Evolutionary conservation across 2,797 vertebrate genomes (phyloP), one percentile per base, ranked within the genome.

Genomic region (Selene dorsalis): DNA sequence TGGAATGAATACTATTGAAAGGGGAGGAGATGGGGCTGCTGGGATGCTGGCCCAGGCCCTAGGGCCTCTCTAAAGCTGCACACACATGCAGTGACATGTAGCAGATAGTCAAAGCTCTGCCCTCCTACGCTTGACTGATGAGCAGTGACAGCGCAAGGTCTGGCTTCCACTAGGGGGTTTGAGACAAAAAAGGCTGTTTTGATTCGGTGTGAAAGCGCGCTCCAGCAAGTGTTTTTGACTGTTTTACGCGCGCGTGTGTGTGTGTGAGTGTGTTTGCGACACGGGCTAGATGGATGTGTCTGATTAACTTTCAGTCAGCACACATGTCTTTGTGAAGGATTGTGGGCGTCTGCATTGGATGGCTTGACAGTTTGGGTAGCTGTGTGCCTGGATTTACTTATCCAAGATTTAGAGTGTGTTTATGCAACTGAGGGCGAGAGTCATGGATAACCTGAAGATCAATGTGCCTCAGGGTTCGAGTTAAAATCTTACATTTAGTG

Each of bases 91-190:
- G 69, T 86, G 87, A 88, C 88, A 89, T 69, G 89, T 80, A 89
- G 91, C 88, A 89, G 88, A 92, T 87, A 86, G 86, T 89, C 85
- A 83, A 80, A 79, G 84, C 77, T 77, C 70, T 85, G 45, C 69
- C 67, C 81, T 82, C 83, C 78, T 78, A 89, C 59, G 75, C 87
- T 87, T 93, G 90, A 93, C 84, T 90, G 89, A 93, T 91, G 89
- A 86, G 81, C 87, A 55, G 65, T 86, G 92, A 90, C 91, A 92
- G 79, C 84, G 45, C 22, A 26, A 79, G 71, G 73, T 84, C 83
- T 79, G 57, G 64, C 87, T 87, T 67, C 82, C 85, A 87, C 87
- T 79, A 59, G 76, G 85, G 83, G 88, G 75, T 69, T 87, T 84
- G 30, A 68, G 64, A 62, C 58, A 38, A 61, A 82, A 88, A 56